Evolutionary conservation across 2,113 vertebrate genomes (phyloP).

Genomic region (Terrapene triunguis): DNA sequence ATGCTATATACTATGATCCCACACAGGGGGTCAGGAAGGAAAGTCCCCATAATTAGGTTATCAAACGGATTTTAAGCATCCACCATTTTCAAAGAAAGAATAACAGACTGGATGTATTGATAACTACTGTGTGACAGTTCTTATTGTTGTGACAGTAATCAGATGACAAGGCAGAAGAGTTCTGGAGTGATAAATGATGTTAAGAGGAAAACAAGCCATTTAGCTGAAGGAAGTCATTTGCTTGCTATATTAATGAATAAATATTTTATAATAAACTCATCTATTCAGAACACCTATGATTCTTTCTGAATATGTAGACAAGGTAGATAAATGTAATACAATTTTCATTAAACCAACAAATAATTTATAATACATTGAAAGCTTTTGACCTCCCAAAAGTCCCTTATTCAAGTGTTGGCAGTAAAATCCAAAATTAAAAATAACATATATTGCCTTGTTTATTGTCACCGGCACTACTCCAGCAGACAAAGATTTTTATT

Average conservation of each 20-base stretch:
- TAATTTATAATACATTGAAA: neutral
- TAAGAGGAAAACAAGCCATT: neutral
- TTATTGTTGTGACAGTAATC: neutral
- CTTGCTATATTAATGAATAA: neutral
- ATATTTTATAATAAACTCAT: neutral
- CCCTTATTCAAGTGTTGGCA: neutral
- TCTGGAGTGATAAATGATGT: neutral
- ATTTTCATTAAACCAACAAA: neutral
- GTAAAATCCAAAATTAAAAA: constrained; percentile 26
- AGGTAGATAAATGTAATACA: neutral
- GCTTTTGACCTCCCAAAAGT: neutral
- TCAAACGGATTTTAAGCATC: neutral
- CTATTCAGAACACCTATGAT: neutral
- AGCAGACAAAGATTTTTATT: neutral
- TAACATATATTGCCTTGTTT: neutral
- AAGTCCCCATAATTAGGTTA: neutral
- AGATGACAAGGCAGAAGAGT: neutral
- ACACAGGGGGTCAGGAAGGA: neutral
- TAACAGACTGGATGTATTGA: neutral
- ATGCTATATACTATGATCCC: neutral
- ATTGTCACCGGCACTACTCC: neutral
- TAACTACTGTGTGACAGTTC: neutral
- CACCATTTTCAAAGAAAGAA: neutral
- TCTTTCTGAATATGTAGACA: neutral
- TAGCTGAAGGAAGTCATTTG: neutral